These are phyloP conservation scores for Symphodus melops DNA, from an alignment of 2,113 vertebrate genomes.

Conservation along the genomic window DNA sequence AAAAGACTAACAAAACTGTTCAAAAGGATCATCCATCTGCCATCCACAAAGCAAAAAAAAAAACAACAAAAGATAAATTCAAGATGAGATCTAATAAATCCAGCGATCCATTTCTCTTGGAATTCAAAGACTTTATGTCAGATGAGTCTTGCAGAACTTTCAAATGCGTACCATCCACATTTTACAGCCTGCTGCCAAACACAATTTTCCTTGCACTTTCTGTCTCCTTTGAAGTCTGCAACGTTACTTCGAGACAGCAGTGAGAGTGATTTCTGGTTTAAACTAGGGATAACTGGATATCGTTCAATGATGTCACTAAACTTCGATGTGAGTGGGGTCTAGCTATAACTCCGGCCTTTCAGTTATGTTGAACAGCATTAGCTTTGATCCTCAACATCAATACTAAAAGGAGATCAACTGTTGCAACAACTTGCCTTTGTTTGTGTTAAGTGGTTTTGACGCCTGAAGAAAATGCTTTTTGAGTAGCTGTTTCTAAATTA, in stretches of 20 bases:
- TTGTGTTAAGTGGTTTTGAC: background rate
- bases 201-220: background rate
- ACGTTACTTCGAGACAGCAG: background rate
- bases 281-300: background rate
- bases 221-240: slow-evolving; percentile 14
- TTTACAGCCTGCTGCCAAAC: slow-evolving; percentile 18
- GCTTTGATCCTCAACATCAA: background rate
- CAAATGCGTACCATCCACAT: slow-evolving; percentile 1
- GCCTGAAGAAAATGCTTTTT: too few relatives aligned
- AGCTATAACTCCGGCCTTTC: background rate
- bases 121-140: slow-evolving; percentile 5
- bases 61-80: background rate
- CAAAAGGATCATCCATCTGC: background rate
- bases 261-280: background rate
- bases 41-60: background rate
- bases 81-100: slow-evolving; percentile 8
- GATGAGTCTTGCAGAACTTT: slow-evolving; percentile 19
- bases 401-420: background rate
- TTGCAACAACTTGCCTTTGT: background rate
- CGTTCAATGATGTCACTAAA: background rate
- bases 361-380: too few relatives aligned
- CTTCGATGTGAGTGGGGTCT: background rate
- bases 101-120: background rate
- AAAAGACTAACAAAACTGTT: background rate
- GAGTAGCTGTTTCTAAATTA: background rate